Conservation (phyloP, 2,113 vertebrate species). For the Heloderma charlesbogerti region DNA sequence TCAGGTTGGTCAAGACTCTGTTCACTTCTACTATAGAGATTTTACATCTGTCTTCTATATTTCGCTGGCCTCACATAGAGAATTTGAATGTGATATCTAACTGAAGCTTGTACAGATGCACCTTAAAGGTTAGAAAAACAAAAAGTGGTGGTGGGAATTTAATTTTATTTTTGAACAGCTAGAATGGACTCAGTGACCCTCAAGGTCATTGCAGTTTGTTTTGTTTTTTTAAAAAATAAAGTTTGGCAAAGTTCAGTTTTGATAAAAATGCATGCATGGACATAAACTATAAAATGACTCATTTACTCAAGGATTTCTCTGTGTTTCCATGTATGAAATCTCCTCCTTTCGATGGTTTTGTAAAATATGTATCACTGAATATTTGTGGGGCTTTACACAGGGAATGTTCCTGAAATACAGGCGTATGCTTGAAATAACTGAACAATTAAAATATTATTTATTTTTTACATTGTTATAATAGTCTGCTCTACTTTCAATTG, state of each 20-base stretch:
- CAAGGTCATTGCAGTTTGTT: conserved; percentile 54
- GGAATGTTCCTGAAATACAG: conserved; percentile 12
- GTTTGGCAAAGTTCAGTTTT: conserved; percentile 48
- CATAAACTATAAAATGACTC: conserved; percentile 37
- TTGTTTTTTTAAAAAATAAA: background rate
- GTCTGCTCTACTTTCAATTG: background rate
- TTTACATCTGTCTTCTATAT: conserved; percentile 21
- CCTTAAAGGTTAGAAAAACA: conserved; percentile 37
- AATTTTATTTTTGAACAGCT: conserved; percentile 54
- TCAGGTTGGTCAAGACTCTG: background rate
- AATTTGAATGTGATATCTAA: conserved; percentile 47
- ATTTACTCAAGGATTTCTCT: conserved; percentile 33
- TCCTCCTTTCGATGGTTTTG: conserved; percentile 39
- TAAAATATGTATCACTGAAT: conserved; percentile 36
- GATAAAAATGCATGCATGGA: conserved; percentile 37
- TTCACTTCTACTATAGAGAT: background rate
- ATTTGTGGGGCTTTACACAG: background rate
- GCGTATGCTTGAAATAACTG: background rate
- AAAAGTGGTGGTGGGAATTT: conserved; percentile 57
- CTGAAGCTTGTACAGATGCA: conserved; percentile 50
- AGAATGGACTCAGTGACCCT: conserved; percentile 43
- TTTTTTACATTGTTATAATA: background rate
- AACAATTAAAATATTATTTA: conserved; percentile 18
- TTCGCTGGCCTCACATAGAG: conserved; percentile 1
- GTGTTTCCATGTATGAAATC: conserved; percentile 54